These are phyloP conservation scores for Philantomba maxwellii DNA, from an alignment of 2,113 vertebrate genomes.

Conservation along the genomic window DNA sequence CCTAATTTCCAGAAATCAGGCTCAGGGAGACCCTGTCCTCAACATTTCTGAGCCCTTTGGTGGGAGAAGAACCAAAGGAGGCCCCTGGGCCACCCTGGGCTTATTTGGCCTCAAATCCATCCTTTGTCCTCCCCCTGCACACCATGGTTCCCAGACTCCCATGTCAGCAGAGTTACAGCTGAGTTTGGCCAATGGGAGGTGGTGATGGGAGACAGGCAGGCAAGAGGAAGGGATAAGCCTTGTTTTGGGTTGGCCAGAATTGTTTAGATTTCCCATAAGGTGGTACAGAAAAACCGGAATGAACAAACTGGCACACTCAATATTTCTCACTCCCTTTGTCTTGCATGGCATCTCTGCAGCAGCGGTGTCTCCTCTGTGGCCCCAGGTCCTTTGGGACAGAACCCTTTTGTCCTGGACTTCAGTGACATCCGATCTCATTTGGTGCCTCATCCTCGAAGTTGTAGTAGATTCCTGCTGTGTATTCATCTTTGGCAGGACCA, in stretches of 20 bases:
- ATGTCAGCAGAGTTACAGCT: not conserved
- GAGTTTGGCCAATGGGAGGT: not conserved
- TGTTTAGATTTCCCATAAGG: not conserved
- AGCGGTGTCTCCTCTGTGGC: not conserved
- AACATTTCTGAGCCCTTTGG: not conserved
- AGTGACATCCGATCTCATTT: rapidly evolving
- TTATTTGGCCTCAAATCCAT: not conserved
- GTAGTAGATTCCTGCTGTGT: not conserved
- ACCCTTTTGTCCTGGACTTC: not conserved
- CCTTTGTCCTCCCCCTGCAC: not conserved
- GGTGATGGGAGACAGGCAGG: not conserved
- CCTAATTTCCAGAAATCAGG: not conserved
- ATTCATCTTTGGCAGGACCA: not conserved
- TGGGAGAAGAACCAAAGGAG: not conserved
- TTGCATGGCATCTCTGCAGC: rapidly evolving
- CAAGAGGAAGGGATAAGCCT: not conserved
- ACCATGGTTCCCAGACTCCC: not conserved
- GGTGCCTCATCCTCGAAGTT: not conserved
- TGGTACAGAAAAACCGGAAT: not conserved
- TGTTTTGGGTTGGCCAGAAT: not conserved
- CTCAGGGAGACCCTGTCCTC: not conserved
- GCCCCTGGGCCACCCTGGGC: not conserved
- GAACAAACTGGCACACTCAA: not conserved
- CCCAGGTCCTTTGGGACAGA: not conserved
- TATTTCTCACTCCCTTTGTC: not conserved